Base-by-base conservation (phyloP, 2,113 vertebrate species). In the Clarias batrachus region DNA sequence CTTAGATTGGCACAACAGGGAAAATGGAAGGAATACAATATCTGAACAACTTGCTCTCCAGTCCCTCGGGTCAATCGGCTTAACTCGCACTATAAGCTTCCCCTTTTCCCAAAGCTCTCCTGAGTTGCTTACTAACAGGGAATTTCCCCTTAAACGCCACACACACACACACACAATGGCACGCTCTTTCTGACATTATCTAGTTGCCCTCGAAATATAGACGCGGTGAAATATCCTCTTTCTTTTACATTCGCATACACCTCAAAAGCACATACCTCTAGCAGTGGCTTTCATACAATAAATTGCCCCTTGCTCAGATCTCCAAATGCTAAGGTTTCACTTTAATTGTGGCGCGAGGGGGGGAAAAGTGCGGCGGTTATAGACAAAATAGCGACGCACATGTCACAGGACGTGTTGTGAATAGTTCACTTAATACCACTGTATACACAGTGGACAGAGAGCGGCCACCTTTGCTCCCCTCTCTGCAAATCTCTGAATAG, bases 371-470 rank as follows among this genome's bases (percentile, higher is more conserved):
- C 91, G 79, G 88, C 86, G 5, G 89, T 88, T 94, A 94, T 92
- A 91, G 95, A 94, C 94, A 94, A 94, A 95, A 93, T 93, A 94
- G 94, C 92, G 65, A 91, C 19, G 93, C 86, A 87, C 82, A 89
- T 95, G 94, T 96, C 94, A 95, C 91, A 65, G 91, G 92, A 93
- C 94, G 94, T 95, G 95, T 94, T 93, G 93, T 94, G 95, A 95
- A 95, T 95, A 95, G 94, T 95, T 96, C 95, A 95, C 92, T 94
- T 95, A 94, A 95, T 95, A 95, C 92, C 95, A 95, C 81, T 94
- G 95, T 95, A 95, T 96, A 94, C 95, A 95, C 94, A 94, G 93
- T 85, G 94, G 95, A 95, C 94, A 92, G 90, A 88, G 92, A 93
- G 90, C 92, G 87, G 92, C 93, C 94, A 95, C 95, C 95, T 95